Conservation (phyloP, 2,113 vertebrate species). For the Protobothrops flavoviridis region DNA sequence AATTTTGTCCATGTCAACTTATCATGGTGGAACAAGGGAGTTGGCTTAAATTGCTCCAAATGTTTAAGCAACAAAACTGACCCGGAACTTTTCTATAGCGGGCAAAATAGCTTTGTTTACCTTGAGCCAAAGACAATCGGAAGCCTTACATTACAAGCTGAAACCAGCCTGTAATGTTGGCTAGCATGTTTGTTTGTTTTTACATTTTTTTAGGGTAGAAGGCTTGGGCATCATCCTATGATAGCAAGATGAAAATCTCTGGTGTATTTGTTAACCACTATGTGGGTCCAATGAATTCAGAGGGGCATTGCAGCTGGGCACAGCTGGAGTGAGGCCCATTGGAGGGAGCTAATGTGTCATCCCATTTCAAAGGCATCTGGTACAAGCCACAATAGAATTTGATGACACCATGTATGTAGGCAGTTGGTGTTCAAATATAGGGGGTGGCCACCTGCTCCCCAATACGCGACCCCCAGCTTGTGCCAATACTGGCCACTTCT, state of each 20-base stretch:
- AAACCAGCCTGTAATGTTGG: not conserved
- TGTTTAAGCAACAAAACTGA: not conserved
- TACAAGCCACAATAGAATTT: not conserved
- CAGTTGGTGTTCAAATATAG: not conserved
- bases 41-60: not conserved
- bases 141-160: not conserved
- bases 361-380: not conserved
- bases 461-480: not conserved
- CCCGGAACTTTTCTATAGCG: not conserved
- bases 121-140: not conserved
- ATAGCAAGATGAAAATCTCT: not conserved
- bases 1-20: not conserved
- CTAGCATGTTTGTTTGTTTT: not conserved
- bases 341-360: not conserved
- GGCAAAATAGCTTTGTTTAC: slow-evolving; percentile 3
- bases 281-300: not conserved
- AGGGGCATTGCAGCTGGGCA: not conserved
- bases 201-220: not conserved
- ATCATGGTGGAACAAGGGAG: not conserved
- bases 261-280: not conserved
- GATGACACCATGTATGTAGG: not conserved
- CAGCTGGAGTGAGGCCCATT: not conserved
- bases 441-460: not conserved
- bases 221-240: not conserved
- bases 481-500: not conserved